Evolutionary conservation across 2,888 invertebrate species (phyloP).

Genomic region (Plebejus anna): DNA sequence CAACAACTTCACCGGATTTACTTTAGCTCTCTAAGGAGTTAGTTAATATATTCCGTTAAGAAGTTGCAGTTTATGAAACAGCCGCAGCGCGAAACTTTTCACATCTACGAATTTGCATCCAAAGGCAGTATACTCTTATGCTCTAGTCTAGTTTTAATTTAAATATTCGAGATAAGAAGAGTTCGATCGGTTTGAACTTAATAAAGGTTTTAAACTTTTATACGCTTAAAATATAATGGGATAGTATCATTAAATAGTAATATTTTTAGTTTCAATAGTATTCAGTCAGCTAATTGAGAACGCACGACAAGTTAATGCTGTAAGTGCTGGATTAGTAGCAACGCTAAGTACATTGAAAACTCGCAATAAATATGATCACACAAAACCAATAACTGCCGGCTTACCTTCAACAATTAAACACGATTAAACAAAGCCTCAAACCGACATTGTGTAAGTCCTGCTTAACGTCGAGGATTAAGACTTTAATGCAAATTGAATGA

Average conservation of each 20-base stretch:
- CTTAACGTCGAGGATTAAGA: slow-evolving; percentile 50
- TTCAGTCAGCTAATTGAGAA: too few species aligned
- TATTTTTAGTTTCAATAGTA: too few species aligned
- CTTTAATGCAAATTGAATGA: slow-evolving; percentile 64
- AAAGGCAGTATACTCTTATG: slow-evolving; percentile 42
- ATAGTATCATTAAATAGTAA: too few species aligned
- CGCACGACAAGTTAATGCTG: too few species aligned
- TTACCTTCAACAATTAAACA: slow-evolving; percentile 28
- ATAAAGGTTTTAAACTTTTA: too few species aligned
- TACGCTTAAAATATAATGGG: too few species aligned
- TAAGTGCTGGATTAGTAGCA: background rate
- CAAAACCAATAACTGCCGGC: slow-evolving; percentile 19
- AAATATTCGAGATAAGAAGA: slow-evolving; percentile 7
- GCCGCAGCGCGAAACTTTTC: slow-evolving; percentile 46
- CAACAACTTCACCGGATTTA: slow-evolving; percentile 22
- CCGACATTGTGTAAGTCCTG: slow-evolving; percentile 41
- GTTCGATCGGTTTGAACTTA: background rate
- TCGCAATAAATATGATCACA: slow-evolving; percentile 8
- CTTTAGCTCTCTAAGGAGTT: slow-evolving; percentile 28
- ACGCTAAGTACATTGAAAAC: slow-evolving; percentile 5
- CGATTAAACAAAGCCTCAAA: slow-evolving; percentile 30
- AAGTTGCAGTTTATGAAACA: slow-evolving; percentile 45
- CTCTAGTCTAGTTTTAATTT: slow-evolving; percentile 7
- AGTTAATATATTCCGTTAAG: slow-evolving; percentile 37
- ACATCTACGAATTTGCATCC: slow-evolving; percentile 63